phyloP scores from a whole-genome alignment of 2,888 invertebrate species.

The Cerastis leucographa region DNA sequence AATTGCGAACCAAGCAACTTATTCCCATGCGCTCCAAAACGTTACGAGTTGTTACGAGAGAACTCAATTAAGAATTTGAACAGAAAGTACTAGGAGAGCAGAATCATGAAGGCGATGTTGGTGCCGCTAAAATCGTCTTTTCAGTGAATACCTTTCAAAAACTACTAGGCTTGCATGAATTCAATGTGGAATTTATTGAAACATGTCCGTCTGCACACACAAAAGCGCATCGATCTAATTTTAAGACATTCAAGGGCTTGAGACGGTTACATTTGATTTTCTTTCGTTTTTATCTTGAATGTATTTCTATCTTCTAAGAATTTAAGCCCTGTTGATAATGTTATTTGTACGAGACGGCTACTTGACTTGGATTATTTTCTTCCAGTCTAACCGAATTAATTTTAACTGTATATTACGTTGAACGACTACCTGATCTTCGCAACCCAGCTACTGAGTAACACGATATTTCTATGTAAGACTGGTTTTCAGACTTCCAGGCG shows the following conservation, averaged over 20 bases:
- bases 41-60: no score
- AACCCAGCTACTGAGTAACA: not conserved
- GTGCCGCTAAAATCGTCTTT: no score
- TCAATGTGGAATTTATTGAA: no score
- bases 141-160: no score
- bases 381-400: no score
- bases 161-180: no score
- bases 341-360: slow-evolving; percentile 48
- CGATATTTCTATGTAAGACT: not conserved
- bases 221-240: slow-evolving; percentile 46
- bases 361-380: slow-evolving; percentile 14
- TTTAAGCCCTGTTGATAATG: slow-evolving; percentile 30
- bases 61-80: no score
- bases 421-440: not conserved
- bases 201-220: no score
- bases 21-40: no score
- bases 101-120: no score
- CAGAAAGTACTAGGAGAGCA: no score
- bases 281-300: slow-evolving; percentile 30
- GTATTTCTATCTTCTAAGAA: slow-evolving; percentile 26
- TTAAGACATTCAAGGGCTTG: slow-evolving; percentile 24
- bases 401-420: not conserved
- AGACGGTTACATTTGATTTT: slow-evolving; percentile 23
- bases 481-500: not conserved
- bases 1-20: no score